Evolutionary conservation across 2,113 vertebrate species (phyloP), one percentile per base, ranked within the genome.

Genomic region (Scopus umbretta): DNA sequence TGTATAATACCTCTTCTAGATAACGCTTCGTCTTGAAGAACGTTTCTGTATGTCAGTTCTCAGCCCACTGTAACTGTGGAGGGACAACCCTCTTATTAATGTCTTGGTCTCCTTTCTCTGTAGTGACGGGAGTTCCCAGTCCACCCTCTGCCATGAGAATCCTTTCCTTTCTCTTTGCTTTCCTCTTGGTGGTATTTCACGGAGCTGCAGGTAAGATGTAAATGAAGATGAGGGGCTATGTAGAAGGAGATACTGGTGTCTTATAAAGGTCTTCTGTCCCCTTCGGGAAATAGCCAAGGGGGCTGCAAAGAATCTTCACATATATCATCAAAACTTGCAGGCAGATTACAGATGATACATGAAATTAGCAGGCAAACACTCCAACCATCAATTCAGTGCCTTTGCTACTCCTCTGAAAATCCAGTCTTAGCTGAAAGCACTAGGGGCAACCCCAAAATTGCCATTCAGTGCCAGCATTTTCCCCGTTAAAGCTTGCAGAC

Each of bases 141-240:
- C 58, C 22, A 58, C 8, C 18, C 11, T 73, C 56, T 84, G 84
- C 89, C 91, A 96, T 97, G 96, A 96, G 71, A 96, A 94, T 92
- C 76, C 43, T 94, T 84, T 50, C 55, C 38, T 79, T 94, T 38
- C 68, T 97, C 52, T 80, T 94, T 26, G 52, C 15, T 53, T 36
- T 96, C 40, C 43, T 96, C 80, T 74, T 97, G 70, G 70, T 95
- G 94, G 16, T n/a, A 13, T 63, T 61, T 27, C 87, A 87, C 0
- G 66, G 80, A 85, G 68, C 84, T 91, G 73, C 68, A 96, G 96
- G 96, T 96, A 95, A 91, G 86, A 5, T 29, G 8, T 53, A 43
- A 88, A 75, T 53, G 15, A 67, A 75, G 58, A 20, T 8, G 11
- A 49, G 16, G 34, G 53, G 15, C 21, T 52, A 1, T 22, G 14